Conservation (phyloP, 2,113 vertebrate species). For the Anolis sagrei region DNA sequence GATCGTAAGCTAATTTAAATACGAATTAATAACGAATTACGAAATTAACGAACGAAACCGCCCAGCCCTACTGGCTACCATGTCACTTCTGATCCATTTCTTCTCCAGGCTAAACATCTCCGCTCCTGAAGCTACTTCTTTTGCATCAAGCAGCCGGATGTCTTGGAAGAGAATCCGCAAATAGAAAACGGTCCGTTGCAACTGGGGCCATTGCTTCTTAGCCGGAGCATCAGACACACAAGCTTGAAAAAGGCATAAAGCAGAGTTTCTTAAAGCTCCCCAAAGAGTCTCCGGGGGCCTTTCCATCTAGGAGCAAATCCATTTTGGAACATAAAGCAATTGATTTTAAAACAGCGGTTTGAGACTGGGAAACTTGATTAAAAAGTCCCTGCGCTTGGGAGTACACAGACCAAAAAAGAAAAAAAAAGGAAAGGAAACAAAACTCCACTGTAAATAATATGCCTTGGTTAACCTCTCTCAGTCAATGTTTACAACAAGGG, state of each 20-base stretch:
- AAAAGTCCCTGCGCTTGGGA: constrained; percentile 16
- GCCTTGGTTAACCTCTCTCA: not conserved
- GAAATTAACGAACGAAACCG: too few relatives aligned
- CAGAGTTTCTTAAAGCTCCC: constrained; percentile 1
- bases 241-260: not conserved
- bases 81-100: too few relatives aligned
- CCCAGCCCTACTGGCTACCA: too few relatives aligned
- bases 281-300: constrained; percentile 5
- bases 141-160: too few relatives aligned
- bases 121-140: too few relatives aligned
- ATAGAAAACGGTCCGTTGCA: not conserved
- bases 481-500: not conserved
- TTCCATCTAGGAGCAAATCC: constrained; percentile 23
- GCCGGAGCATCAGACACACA: not conserved
- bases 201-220: not conserved
- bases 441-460: not conserved
- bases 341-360: constrained; percentile 23
- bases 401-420: too few relatives aligned
- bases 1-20: too few relatives aligned
- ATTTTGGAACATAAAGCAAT: constrained; percentile 34
- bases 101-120: too few relatives aligned
- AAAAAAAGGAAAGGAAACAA: too few relatives aligned
- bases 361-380: constrained; percentile 24
- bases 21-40: too few relatives aligned
- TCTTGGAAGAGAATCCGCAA: too few relatives aligned